Evolutionary conservation across 2,113 vertebrate species (phyloP).

Genomic region (Heterochromis multidens): DNA sequence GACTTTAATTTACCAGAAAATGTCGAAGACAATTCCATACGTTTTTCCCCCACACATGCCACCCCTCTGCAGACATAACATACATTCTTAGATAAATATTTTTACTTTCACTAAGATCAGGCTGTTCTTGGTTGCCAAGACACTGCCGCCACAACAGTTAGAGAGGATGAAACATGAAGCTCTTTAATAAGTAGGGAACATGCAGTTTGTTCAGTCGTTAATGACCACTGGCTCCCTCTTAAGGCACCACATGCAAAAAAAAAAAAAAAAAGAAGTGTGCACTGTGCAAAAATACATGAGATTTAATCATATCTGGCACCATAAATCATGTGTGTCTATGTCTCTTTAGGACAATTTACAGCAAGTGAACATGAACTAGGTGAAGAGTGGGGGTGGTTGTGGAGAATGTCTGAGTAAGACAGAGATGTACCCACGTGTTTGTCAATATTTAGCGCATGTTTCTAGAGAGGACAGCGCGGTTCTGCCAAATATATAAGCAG

Average conservation of each 20-base stretch:
- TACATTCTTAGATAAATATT: conserved; percentile 50
- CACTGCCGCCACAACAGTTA: conserved; percentile 21
- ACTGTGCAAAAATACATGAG: conserved; percentile 47
- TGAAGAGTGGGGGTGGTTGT: conserved; percentile 1
- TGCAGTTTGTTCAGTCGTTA: conserved; percentile 42
- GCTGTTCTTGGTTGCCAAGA: conserved; percentile 24
- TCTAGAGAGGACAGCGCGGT: neutral
- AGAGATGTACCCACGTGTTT: conserved; percentile 11
- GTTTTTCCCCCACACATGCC: neutral
- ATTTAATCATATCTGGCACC: conserved; percentile 62
- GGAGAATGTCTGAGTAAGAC: conserved; percentile 2
- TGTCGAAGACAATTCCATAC: neutral
- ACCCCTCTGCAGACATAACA: conserved; percentile 16
- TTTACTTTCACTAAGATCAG: conserved; percentile 25
- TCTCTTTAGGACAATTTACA: conserved; percentile 62
- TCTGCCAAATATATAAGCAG: conserved; percentile 15
- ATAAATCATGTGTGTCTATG: conserved; percentile 51
- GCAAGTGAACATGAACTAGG: conserved; percentile 36
- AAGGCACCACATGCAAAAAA: conserved; percentile 28
- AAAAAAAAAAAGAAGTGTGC: conserved; percentile 25
- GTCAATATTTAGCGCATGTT: conserved; percentile 24
- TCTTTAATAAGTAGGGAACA: conserved; percentile 30
- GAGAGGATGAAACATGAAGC: conserved; percentile 35
- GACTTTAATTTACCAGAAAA: conserved; percentile 14
- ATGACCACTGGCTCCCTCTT: conserved; percentile 55